Conservation (phyloP, 1,140 invertebrate genomes). For the Brachionus rotundiformis region DNA sequence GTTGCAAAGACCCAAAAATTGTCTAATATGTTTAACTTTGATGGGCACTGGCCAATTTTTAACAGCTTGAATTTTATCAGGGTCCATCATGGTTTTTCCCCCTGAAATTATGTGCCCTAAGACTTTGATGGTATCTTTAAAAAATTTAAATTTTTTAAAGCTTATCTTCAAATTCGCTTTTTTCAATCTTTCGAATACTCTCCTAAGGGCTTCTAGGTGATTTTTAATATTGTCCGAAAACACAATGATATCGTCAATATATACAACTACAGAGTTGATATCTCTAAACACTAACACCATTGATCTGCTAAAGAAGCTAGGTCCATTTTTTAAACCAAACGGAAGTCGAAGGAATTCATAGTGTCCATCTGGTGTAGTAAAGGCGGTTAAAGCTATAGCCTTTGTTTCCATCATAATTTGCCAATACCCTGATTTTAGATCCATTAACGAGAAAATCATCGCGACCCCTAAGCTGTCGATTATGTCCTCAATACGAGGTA, state of each 20-base stretch:
- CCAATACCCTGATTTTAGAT: conserved; percentile 28
- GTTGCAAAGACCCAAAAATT: conserved; percentile 57
- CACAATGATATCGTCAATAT: conserved; percentile 48
- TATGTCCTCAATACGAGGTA: conserved; percentile 2
- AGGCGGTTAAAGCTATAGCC: background rate
- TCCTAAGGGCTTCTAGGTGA: background rate
- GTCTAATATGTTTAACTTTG: conserved; percentile 55
- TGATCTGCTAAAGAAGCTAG: conserved; percentile 55
- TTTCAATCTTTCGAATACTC: conserved; percentile 21
- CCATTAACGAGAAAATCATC: background rate
- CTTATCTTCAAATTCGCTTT: conserved; percentile 37
- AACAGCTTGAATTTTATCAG: conserved; percentile 56
- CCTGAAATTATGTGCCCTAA: conserved; percentile 56
- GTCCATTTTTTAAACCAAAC: conserved; percentile 54
- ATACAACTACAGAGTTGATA: conserved; percentile 19
- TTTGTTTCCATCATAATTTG: background rate
- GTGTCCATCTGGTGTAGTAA: background rate
- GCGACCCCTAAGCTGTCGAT: background rate
- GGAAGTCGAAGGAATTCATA: conserved; percentile 49
- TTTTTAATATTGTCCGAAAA: conserved; percentile 10
- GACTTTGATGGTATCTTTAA: conserved; percentile 53
- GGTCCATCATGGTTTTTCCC: conserved; percentile 55
- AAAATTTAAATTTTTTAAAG: conserved; percentile 48
- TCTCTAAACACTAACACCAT: conserved; percentile 55
- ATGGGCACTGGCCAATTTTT: conserved; percentile 56